Evolutionary conservation across 2,888 invertebrate genomes (phyloP).

Genomic region (Trachelus iudaicus): DNA sequence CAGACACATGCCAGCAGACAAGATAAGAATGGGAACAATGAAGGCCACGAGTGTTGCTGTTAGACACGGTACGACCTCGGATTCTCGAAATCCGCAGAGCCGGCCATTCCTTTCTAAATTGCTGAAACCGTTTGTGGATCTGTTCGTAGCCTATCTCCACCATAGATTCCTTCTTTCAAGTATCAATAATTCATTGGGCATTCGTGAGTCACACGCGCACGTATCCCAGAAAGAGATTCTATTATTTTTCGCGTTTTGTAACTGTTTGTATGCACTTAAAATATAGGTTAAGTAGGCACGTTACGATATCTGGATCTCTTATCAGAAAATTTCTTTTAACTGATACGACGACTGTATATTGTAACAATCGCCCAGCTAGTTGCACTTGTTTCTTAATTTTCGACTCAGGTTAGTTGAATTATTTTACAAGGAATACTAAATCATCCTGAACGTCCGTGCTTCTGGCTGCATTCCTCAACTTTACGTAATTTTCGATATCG

Average conservation of each 20-base stretch:
- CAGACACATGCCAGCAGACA: background rate
- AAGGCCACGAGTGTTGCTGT: conserved; percentile 2
- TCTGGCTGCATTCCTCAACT: background rate
- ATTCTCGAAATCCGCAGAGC: background rate
- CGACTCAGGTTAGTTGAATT: background rate
- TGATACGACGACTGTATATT: background rate
- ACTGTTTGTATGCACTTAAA: background rate
- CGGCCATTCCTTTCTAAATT: conserved; percentile 2
- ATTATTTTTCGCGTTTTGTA: background rate
- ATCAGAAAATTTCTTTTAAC: background rate
- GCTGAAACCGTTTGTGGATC: background rate
- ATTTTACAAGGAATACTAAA: background rate
- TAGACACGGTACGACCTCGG: background rate
- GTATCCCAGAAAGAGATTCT: background rate
- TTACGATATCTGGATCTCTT: background rate
- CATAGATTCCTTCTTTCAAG: background rate
- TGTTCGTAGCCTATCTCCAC: background rate
- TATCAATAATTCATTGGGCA: background rate
- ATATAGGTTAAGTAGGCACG: background rate
- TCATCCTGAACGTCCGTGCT: background rate
- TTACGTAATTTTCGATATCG: background rate
- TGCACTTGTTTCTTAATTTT: background rate
- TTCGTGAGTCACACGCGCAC: background rate
- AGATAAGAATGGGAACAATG: background rate
- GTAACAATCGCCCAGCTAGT: background rate